A percentile compares a stretch with the other conserved stretches of the same genome.
Conservation (phyloP, 2,113 vertebrate species). For the Casuarius casuarius region DNA sequence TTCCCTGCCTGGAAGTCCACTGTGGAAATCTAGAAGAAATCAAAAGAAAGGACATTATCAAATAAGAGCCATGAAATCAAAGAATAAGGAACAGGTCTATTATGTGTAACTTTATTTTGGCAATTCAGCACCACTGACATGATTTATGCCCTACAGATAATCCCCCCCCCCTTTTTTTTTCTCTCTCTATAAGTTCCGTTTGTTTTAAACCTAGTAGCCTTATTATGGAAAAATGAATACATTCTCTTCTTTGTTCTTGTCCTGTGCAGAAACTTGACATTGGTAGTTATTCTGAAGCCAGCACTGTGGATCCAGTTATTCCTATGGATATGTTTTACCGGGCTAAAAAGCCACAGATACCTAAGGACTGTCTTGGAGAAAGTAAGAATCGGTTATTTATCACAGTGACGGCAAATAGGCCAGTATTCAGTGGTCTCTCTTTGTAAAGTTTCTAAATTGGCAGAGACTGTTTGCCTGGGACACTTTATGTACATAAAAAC, state of each 20-base stretch:
- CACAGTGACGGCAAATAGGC: background rate
- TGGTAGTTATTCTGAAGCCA: constrained; percentile 85
- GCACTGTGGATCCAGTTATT: constrained; percentile 85
- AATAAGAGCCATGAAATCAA: background rate
- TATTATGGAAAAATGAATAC: background rate
- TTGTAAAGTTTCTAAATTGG: background rate
- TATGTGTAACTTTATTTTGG: background rate
- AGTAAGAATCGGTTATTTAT: constrained; percentile 68
- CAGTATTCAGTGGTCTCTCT: background rate
- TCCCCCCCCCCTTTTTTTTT: background rate
- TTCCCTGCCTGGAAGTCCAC: too few species aligned
- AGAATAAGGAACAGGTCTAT: background rate
- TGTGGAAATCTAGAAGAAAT: too few species aligned
- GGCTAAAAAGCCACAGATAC: constrained; percentile 76
- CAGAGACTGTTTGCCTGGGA: background rate
- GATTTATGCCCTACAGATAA: background rate
- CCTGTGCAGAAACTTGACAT: constrained; percentile 73
- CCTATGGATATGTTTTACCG: constrained; percentile 62
- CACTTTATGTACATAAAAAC: background rate
- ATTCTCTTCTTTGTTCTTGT: background rate
- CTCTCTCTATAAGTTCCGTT: background rate
- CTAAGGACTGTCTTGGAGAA: constrained; percentile 86
- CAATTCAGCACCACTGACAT: background rate
- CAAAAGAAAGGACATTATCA: background rate
- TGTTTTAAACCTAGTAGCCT: background rate